Evolutionary conservation across 92 coral and sea anemone species (phyloP).

Genomic region (Palythoa caribaeorum): DNA sequence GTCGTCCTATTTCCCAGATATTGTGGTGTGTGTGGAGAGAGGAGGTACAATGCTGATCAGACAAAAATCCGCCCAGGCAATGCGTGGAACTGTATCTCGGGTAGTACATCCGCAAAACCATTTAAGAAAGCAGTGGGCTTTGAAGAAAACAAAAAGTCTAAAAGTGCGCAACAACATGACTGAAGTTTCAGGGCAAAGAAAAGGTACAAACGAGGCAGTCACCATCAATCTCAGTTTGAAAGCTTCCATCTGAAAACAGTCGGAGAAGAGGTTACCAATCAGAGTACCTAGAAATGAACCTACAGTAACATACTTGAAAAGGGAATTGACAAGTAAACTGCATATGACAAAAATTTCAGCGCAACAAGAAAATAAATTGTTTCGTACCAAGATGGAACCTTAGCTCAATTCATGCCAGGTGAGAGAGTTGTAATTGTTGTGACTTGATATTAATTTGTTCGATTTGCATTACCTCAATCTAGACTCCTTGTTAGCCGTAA

Average conservation of each 20-base stretch:
- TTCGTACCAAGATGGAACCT: background rate
- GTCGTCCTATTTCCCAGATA: slow-evolving; percentile 1
- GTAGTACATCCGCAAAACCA: background rate
- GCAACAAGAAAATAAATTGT: background rate
- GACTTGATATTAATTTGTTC: too few relatives aligned
- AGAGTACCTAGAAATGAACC: background rate
- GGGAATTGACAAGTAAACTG: background rate
- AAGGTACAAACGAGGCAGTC: background rate
- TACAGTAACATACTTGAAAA: background rate
- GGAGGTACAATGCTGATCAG: background rate
- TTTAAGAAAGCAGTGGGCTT: slow-evolving; percentile 2
- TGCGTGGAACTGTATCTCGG: background rate
- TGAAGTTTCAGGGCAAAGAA: background rate
- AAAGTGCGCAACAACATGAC: background rate
- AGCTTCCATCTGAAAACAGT: background rate
- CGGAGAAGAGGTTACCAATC: background rate
- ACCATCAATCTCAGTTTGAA: background rate
- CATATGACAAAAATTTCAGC: background rate
- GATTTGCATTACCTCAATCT: too few relatives aligned
- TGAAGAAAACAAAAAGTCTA: background rate
- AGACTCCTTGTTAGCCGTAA: too few relatives aligned
- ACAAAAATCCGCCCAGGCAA: slow-evolving; percentile 7
- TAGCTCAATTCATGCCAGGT: background rate
- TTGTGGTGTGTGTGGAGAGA: background rate
- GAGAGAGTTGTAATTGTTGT: background rate